A percentile compares a stretch with the other conserved stretches of the same genome.
Conservation (phyloP, 2,888 invertebrate species). For the Cyclophora albipunctata region DNA sequence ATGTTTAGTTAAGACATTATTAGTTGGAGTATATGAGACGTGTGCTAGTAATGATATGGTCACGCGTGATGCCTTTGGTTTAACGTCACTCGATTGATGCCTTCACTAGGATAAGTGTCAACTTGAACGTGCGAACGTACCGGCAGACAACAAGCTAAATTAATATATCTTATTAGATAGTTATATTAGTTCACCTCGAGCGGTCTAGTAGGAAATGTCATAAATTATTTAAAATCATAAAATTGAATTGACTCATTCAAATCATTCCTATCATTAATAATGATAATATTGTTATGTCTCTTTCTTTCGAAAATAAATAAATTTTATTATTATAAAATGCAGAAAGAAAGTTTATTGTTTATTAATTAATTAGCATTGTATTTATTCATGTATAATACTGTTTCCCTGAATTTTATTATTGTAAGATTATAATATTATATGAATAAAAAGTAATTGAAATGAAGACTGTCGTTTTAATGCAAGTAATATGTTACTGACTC, state of each 20-base stretch:
- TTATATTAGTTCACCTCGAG: neutral
- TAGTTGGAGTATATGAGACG: slow-evolving; percentile 42
- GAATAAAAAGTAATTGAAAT: slow-evolving; percentile 42
- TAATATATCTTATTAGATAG: neutral
- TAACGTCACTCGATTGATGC: slow-evolving; percentile 50
- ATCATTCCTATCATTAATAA: slow-evolving; percentile 64
- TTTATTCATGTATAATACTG: slow-evolving; percentile 75
- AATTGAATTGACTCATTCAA: slow-evolving; percentile 43
- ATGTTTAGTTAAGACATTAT: slow-evolving; percentile 56
- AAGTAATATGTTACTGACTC: too few species aligned
- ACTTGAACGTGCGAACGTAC: too few species aligned
- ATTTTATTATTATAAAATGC: slow-evolving; percentile 49
- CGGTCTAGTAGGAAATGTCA: neutral
- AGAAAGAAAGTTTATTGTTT: slow-evolving; percentile 57
- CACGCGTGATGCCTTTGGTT: slow-evolving; percentile 47
- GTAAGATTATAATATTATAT: slow-evolving; percentile 69
- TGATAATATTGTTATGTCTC: slow-evolving; percentile 48
- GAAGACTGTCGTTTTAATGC: too few species aligned
- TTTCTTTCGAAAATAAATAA: slow-evolving; percentile 46
- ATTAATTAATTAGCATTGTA: slow-evolving; percentile 67
- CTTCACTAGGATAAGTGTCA: slow-evolving; percentile 50
- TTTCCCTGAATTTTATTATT: slow-evolving; percentile 72
- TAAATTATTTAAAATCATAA: too few species aligned
- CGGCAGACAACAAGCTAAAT: neutral
- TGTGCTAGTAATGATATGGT: slow-evolving; percentile 39